Percentiles rank a stretch among this genome's conserved stretches.
Evolutionary conservation across 2,888 invertebrate species (phyloP).

Genomic region (Schizaphis graminum): DNA sequence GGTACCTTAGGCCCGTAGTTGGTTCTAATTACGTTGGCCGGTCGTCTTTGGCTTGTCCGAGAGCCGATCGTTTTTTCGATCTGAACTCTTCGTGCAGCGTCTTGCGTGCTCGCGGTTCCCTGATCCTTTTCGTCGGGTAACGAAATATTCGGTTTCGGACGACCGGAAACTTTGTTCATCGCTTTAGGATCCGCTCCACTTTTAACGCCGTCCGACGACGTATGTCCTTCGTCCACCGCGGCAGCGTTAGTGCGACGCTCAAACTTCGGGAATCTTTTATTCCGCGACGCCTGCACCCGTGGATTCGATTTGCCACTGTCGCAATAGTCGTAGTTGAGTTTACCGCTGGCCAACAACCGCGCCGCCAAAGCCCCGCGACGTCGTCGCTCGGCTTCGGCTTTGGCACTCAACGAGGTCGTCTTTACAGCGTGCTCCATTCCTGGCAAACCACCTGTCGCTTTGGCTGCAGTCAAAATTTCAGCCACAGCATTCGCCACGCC

Average conservation of each 20-base stretch:
- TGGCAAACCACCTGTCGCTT: neutral
- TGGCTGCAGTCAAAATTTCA: neutral
- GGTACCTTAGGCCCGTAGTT: neutral
- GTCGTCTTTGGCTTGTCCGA: neutral
- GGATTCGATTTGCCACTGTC: neutral
- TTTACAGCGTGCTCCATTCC: neutral
- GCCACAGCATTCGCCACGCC: neutral
- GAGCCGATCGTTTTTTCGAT: neutral
- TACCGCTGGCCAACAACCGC: neutral
- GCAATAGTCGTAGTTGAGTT: neutral
- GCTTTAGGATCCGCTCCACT: neutral
- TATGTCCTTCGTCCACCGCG: neutral
- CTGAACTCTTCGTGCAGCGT: neutral
- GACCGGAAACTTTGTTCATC: neutral
- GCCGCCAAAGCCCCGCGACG: neutral
- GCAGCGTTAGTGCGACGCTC: neutral
- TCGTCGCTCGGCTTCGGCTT: neutral
- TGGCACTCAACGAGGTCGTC: neutral
- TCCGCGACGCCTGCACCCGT: neutral
- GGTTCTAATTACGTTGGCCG: neutral
- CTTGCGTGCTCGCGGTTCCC: neutral
- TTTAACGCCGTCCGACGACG: neutral
- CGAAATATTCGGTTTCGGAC: neutral
- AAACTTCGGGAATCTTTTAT: neutral
- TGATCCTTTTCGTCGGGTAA: neutral